These are phyloP conservation scores for Lasius platythorax DNA, from an alignment of 2,888 invertebrate genomes.

Conservation along the genomic window DNA sequence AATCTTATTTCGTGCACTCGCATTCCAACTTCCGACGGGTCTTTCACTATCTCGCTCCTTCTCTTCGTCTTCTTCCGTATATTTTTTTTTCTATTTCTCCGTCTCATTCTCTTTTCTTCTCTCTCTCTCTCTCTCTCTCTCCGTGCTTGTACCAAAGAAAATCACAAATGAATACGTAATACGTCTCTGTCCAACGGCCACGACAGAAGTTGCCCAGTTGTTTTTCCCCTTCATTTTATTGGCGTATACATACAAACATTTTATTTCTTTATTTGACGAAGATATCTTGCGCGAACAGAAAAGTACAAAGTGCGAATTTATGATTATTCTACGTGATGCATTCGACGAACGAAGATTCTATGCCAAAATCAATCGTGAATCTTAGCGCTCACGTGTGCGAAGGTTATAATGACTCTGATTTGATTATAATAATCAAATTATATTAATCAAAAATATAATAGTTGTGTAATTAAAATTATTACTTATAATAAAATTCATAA, in stretches of 20 bases:
- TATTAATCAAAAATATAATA: background rate
- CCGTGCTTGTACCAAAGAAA: slow-evolving; percentile 68
- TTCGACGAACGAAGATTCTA: background rate
- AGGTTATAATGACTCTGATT: background rate
- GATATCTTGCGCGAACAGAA: background rate
- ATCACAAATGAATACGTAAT: slow-evolving; percentile 84
- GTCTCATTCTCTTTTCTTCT: slow-evolving; percentile 24
- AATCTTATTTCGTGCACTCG: slow-evolving; percentile 82
- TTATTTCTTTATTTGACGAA: background rate
- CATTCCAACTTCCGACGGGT: slow-evolving; percentile 62
- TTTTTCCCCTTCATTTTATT: slow-evolving; percentile 54
- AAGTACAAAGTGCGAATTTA: background rate
- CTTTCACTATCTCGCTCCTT: slow-evolving; percentile 32
- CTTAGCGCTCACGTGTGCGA: background rate
- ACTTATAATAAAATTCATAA: background rate
- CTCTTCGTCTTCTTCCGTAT: background rate
- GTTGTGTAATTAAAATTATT: background rate
- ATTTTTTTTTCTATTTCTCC: background rate
- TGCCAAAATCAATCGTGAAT: background rate
- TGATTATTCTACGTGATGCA: background rate
- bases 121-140: slow-evolving; percentile 17
- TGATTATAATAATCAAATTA: background rate
- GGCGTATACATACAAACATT: background rate
- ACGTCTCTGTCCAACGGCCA: slow-evolving; percentile 47
- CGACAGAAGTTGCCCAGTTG: slow-evolving; percentile 57